These are phyloP conservation scores for Calephelis virginiensis DNA, from an alignment of 1,140 invertebrate species.

Conservation along the genomic window DNA sequence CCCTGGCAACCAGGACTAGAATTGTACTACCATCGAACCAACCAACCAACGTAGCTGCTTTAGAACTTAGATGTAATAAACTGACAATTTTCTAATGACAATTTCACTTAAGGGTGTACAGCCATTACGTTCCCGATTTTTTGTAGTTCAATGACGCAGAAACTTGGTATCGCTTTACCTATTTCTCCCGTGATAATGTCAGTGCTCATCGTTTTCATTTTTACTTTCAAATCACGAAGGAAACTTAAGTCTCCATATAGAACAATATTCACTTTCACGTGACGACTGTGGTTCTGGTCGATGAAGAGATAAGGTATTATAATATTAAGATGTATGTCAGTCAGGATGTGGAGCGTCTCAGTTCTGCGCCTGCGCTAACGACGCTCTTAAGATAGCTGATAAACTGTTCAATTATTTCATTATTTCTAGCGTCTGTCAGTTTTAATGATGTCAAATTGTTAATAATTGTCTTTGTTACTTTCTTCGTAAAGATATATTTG, in stretches of 20 bases:
- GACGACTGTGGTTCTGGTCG: not conserved
- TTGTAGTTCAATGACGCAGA: too few species aligned
- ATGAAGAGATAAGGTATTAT: not conserved
- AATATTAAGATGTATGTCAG: constrained; percentile 10
- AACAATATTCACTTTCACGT: not conserved
- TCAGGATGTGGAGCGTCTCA: constrained; percentile 12
- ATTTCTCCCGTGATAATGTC: too few species aligned
- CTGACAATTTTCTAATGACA: too few species aligned
- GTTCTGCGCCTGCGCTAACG: constrained; percentile 5
- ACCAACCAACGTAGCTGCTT: too few species aligned
- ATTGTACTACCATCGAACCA: too few species aligned
- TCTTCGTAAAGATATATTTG: too few species aligned
- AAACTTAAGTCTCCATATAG: not conserved
- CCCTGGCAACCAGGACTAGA: too few species aligned
- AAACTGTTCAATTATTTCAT: constrained; percentile 7
- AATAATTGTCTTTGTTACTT: not conserved
- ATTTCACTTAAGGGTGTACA: too few species aligned
- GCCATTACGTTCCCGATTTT: too few species aligned
- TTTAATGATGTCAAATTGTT: constrained; percentile 2
- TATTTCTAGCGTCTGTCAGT: not conserved
- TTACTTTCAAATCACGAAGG: not conserved
- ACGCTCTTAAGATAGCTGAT: constrained; percentile 9
- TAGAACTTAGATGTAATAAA: too few species aligned
- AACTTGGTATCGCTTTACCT: too few species aligned
- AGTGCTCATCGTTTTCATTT: too few species aligned